Conservation (phyloP, 2,797 vertebrate species). For the Coluber constrictor region DNA sequence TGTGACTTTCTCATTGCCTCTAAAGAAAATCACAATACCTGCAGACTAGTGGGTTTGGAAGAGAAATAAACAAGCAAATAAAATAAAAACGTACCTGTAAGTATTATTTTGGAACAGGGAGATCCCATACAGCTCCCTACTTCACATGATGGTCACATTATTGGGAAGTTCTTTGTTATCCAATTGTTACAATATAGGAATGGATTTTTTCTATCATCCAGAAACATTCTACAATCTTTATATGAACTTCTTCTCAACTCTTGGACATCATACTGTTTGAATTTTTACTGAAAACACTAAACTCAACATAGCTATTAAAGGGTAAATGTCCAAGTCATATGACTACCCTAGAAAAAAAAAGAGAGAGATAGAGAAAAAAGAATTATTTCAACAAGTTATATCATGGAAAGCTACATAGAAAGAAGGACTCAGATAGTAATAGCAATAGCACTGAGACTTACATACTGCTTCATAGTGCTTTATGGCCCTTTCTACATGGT, state of each 20-base stretch:
- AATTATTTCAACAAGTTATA: neutral
- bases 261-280: neutral
- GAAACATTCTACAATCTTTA: neutral
- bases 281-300: neutral
- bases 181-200: neutral
- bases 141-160: constrained; percentile 8
- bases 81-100: constrained; percentile 12
- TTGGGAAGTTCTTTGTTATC: neutral
- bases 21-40: neutral
- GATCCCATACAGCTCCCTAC: neutral
- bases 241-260: neutral
- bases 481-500: neutral
- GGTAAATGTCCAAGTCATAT: neutral
- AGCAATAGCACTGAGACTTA: neutral
- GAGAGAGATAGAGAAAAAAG: neutral
- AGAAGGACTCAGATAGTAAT: neutral
- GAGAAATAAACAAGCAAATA: neutral
- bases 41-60: neutral
- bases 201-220: constrained; percentile 2
- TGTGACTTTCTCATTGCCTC: neutral
- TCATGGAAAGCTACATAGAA: neutral
- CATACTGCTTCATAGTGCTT: neutral
- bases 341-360: neutral
- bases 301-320: neutral
- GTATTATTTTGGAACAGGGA: constrained; percentile 16